Evolutionary conservation across 1,140 invertebrate species (phyloP).

Genomic region (Copidosoma floridanum): DNA sequence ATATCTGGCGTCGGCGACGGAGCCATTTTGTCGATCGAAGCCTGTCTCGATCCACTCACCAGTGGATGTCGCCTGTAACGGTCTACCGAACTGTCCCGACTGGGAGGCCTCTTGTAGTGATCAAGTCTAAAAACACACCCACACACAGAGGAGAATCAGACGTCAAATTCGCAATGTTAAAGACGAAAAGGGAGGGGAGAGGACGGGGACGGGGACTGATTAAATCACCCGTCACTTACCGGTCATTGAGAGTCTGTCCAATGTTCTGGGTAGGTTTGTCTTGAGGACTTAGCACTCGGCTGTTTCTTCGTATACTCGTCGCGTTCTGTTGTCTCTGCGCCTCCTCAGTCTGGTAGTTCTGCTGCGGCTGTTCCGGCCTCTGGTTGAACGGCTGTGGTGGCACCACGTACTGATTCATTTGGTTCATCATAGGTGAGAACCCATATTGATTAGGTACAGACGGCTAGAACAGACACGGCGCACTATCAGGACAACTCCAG

Average conservation of each 20-base stretch:
- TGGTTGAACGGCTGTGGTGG: constrained; percentile 27
- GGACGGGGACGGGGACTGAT: no score
- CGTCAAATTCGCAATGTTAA: not conserved
- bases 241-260: constrained; percentile 53
- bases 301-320: constrained; percentile 51
- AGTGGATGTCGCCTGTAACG: constrained; percentile 65
- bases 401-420: constrained; percentile 43
- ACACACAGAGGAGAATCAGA: not conserved
- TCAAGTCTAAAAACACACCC: constrained; percentile 77
- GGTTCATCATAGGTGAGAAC: constrained; percentile 28
- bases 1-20: constrained; percentile 49
- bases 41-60: constrained; percentile 66
- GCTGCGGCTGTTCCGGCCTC: constrained; percentile 33
- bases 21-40: constrained; percentile 68
- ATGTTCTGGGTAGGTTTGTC: constrained; percentile 49
- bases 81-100: constrained; percentile 84
- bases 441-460: constrained; percentile 45
- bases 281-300: constrained; percentile 47
- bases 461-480: constrained; percentile 30
- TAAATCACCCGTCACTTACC: constrained; percentile 35
- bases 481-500: no score
- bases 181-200: no score
- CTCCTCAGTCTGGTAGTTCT: constrained; percentile 43
- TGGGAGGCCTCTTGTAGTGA: constrained; percentile 88
- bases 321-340: constrained; percentile 38